Evolutionary conservation across 2,113 vertebrate genomes (phyloP).

Genomic region (Mugil cephalus): DNA sequence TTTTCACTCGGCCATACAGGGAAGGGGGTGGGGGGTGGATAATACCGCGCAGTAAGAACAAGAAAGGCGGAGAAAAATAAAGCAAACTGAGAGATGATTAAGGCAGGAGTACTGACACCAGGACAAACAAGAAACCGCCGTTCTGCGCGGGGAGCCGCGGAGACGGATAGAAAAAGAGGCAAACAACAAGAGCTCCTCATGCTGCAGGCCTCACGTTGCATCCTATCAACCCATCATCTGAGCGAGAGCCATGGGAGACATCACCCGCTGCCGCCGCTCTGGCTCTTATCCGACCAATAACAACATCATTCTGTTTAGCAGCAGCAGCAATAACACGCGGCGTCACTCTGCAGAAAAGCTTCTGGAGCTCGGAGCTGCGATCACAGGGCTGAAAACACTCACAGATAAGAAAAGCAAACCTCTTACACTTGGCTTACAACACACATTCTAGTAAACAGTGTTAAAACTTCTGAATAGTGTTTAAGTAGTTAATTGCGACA

Average conservation of each 20-base stretch:
- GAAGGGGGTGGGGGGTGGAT: constrained; percentile 25
- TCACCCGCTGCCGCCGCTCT: constrained; percentile 54
- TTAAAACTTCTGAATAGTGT: neutral
- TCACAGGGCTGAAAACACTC: constrained; percentile 39
- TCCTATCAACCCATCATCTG: constrained; percentile 44
- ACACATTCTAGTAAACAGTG: neutral
- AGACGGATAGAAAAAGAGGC: constrained; percentile 33
- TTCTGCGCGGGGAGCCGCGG: neutral
- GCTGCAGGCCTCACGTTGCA: constrained; percentile 30
- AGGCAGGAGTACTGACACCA: constrained; percentile 23
- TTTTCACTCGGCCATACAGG: constrained; percentile 46
- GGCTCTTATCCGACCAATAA: constrained; percentile 51
- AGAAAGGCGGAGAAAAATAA: constrained; percentile 7
- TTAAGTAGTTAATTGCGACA: neutral
- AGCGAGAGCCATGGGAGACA: constrained; percentile 40
- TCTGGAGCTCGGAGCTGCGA: constrained; percentile 31
- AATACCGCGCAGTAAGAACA: constrained; percentile 18
- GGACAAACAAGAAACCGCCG: constrained; percentile 39
- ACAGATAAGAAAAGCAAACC: constrained; percentile 23
- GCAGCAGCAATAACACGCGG: constrained; percentile 29
- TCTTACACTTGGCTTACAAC: neutral
- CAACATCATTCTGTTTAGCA: constrained; percentile 51
- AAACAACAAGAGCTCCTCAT: constrained; percentile 33
- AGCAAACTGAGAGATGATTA: constrained; percentile 42
- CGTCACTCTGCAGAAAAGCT: neutral